A percentile compares a stretch with the other conserved stretches of the same genome.
phyloP scores from a whole-genome alignment of 2,888 invertebrate species.

The Schizaphis graminum region DNA sequence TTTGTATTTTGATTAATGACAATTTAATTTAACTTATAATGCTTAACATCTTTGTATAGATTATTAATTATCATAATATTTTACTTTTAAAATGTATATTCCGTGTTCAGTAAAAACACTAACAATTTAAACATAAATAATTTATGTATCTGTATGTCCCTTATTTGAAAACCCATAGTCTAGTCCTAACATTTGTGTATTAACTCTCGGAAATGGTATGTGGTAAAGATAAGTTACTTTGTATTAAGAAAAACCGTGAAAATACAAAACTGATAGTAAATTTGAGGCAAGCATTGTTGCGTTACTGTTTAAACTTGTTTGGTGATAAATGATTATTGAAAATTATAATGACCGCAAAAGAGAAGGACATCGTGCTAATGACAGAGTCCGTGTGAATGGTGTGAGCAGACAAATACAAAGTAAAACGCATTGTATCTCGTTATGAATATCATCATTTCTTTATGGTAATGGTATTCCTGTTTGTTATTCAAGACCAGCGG shows the following conservation, averaged over 20 bases:
- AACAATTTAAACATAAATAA: not conserved
- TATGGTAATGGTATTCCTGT: slow-evolving; percentile 65
- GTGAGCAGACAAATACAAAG: slow-evolving; percentile 52
- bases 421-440: slow-evolving; percentile 64
- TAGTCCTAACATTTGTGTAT: not conserved
- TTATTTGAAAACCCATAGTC: not conserved
- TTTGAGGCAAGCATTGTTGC: not conserved
- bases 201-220: too few species aligned
- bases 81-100: not conserved
- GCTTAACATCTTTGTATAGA: not conserved
- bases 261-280: not conserved
- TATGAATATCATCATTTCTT: slow-evolving; percentile 65
- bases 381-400: not conserved
- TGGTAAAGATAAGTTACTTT: not conserved
- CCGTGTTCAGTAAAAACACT: not conserved
- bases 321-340: slow-evolving; percentile 53
- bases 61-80: not conserved
- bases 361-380: slow-evolving; percentile 45
- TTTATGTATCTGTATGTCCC: not conserved
- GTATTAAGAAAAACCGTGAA: not conserved
- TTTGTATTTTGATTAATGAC: not conserved
- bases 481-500: slow-evolving; percentile 66
- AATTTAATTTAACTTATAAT: not conserved
- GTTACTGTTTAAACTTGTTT: slow-evolving; percentile 21
- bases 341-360: slow-evolving; percentile 45